phyloP scores from a whole-genome alignment of 1,140 invertebrate genomes.

The Lucilia cuprina region DNA sequence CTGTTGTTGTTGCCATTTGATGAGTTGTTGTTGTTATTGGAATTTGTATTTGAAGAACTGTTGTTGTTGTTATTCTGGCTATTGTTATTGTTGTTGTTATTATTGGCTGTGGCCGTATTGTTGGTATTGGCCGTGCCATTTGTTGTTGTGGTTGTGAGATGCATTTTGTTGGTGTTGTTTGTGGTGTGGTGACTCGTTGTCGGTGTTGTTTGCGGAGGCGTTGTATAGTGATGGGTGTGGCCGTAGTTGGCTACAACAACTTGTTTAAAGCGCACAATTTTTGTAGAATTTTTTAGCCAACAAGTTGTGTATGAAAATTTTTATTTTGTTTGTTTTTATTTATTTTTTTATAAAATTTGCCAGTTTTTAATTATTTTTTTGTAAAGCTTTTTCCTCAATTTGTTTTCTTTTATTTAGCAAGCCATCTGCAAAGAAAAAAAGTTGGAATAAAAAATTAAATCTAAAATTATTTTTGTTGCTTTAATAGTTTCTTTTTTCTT shows the following conservation, averaged over 20 bases:
- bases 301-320: neutral
- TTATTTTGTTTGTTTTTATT: neutral
- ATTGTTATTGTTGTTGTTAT: slow-evolving; percentile 40
- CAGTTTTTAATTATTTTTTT: neutral
- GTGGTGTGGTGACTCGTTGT: neutral
- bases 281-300: slow-evolving; percentile 28
- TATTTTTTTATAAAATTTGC: neutral
- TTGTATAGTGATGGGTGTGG: slow-evolving; percentile 41
- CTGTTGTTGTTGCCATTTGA: slow-evolving; percentile 60
- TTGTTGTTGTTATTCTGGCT: slow-evolving; percentile 37
- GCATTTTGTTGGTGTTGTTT: slow-evolving; percentile 35
- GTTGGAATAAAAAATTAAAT: neutral
- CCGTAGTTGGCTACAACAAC: slow-evolving; percentile 40
- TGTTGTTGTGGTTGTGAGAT: slow-evolving; percentile 42
- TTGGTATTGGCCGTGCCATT: slow-evolving; percentile 40
- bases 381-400: neutral
- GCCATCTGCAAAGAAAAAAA: slow-evolving; percentile 9
- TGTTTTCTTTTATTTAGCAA: neutral
- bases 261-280: slow-evolving; percentile 41
- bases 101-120: slow-evolving; percentile 37
- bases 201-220: neutral
- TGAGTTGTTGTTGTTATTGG: slow-evolving; percentile 59
- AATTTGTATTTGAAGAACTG: slow-evolving; percentile 35
- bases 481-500: neutral
- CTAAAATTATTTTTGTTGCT: neutral